These are phyloP conservation scores for Mionectes olivaceus DNA, from an alignment of 2,797 vertebrate species.

Conservation along the genomic window DNA sequence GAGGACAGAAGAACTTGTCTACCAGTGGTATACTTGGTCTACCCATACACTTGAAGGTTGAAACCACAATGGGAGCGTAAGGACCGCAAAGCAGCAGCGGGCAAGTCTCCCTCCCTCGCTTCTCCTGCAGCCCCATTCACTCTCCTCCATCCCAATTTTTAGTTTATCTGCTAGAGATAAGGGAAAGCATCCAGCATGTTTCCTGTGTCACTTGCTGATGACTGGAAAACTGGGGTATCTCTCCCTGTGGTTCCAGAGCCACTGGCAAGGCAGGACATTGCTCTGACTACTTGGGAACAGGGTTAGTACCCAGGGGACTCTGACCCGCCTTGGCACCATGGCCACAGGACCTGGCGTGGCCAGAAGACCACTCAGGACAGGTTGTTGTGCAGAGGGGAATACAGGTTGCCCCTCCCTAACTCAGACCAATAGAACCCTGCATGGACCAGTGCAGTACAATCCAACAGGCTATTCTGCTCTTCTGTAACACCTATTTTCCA, in stretches of 20 bases:
- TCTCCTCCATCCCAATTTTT: background rate
- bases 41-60: background rate
- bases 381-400: background rate
- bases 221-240: background rate
- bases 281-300: background rate
- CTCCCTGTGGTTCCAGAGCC: accelerated
- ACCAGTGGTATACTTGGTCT: background rate
- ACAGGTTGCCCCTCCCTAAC: background rate
- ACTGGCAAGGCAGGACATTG: background rate
- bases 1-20: background rate
- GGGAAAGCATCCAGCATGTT: background rate
- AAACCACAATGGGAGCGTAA: background rate
- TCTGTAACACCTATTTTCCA: background rate
- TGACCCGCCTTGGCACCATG: background rate
- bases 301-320: background rate
- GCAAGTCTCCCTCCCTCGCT: background rate
- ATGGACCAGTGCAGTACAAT: accelerated
- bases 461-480: background rate
- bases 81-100: background rate
- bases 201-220: background rate
- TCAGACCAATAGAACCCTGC: background rate
- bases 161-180: background rate
- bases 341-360: accelerated
- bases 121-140: accelerated
- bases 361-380: background rate